phyloP scores from a whole-genome alignment of 2,113 vertebrate species.

The Numida meleagris region DNA sequence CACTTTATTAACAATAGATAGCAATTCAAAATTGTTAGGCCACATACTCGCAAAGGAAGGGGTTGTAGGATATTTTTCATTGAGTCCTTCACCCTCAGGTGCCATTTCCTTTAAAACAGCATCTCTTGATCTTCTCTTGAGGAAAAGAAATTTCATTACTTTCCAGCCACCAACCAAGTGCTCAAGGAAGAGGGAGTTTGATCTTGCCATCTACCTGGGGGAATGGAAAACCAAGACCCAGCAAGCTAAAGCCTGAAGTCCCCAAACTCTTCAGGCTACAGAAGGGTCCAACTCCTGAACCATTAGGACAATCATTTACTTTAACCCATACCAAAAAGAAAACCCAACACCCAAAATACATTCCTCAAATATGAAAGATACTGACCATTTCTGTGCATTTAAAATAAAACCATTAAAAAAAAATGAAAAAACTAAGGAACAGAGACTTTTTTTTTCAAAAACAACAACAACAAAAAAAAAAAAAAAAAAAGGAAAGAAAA shows the following conservation, averaged over 20 bases:
- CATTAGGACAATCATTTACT: conserved; percentile 45
- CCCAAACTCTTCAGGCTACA: neutral
- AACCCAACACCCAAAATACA: neutral
- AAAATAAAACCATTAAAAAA: neutral
- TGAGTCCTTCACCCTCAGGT: conserved; percentile 22
- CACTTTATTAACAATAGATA: conserved; percentile 50
- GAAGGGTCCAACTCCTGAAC: neutral
- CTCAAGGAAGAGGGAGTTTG: conserved; percentile 53
- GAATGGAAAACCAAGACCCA: neutral
- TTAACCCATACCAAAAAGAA: conserved; percentile 55
- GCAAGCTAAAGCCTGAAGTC: neutral
- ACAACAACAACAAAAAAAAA: no score
- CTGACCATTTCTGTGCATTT: conserved; percentile 4
- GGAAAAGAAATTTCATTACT: conserved; percentile 46
- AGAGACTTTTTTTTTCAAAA: neutral
- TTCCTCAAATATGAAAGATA: neutral
- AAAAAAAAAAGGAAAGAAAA: neutral
- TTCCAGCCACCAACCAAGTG: conserved; percentile 49
- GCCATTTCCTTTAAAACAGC: conserved; percentile 34
- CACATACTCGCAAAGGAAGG: conserved; percentile 43
- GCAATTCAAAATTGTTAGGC: conserved; percentile 65
- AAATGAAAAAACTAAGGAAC: neutral
- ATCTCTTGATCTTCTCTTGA: conserved; percentile 36
- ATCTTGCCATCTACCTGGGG: conserved; percentile 50
- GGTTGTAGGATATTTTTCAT: conserved; percentile 40